A percentile compares a stretch with the other conserved stretches of the same genome.
Evolutionary conservation across 2,113 vertebrate species (phyloP).

Genomic region (Aldabrachelys gigantea): DNA sequence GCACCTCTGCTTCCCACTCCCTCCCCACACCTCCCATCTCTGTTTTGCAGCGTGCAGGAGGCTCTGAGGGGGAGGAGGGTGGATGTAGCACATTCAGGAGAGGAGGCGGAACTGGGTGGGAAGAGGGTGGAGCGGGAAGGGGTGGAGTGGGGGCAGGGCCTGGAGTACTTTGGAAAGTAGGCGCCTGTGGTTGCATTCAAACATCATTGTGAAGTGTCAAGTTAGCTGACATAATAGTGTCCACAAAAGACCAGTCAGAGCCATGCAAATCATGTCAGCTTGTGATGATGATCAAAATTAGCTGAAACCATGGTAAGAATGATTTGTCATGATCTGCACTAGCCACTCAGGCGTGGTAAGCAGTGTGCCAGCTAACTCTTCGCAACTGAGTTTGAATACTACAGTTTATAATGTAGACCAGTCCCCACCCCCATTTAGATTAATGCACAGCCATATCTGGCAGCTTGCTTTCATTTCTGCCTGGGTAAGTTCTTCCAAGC

Average conservation of each 20-base stretch:
- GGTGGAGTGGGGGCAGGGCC: too few species aligned
- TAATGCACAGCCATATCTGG: neutral
- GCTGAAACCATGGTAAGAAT: neutral
- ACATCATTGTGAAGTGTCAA: neutral
- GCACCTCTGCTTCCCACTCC: too few species aligned
- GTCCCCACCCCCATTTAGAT: neutral
- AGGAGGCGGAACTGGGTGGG: too few species aligned
- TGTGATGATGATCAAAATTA: neutral
- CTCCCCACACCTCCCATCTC: too few species aligned
- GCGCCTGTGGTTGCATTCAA: neutral
- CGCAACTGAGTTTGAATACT: neutral
- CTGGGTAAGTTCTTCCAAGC: neutral
- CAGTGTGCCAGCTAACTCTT: neutral
- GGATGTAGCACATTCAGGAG: too few species aligned
- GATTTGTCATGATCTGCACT: neutral
- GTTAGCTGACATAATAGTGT: neutral
- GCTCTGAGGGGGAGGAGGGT: too few species aligned
- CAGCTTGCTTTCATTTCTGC: neutral
- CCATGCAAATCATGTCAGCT: neutral
- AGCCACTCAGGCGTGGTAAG: too few species aligned
- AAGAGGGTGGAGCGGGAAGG: too few species aligned
- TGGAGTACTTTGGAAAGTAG: too few species aligned
- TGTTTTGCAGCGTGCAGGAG: too few species aligned
- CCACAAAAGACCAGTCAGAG: neutral
- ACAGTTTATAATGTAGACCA: neutral